Evolutionary conservation across 2,113 vertebrate species (phyloP).

Genomic region (Podarcis muralis): DNA sequence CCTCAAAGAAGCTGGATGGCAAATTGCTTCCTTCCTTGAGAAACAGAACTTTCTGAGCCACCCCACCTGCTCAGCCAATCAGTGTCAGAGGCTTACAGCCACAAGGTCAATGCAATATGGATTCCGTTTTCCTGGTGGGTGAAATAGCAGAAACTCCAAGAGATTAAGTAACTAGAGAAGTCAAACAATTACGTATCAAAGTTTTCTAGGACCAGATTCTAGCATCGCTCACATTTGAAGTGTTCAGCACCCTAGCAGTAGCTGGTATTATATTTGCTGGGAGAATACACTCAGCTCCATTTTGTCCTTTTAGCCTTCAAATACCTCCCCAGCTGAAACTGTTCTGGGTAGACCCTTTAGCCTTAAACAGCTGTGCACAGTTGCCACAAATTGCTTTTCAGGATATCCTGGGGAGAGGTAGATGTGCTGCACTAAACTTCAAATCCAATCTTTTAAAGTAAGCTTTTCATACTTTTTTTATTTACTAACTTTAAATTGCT

Average conservation of each 20-base stretch:
- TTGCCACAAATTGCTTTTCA: conserved; percentile 71
- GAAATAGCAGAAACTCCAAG: background rate
- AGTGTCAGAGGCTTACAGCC: background rate
- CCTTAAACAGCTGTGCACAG: conserved; percentile 45
- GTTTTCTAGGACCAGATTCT: conserved; percentile 41
- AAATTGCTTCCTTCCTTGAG: background rate
- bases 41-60: background rate
- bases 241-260: background rate
- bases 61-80: background rate
- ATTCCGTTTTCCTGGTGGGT: background rate
- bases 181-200: background rate
- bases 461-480: conserved; percentile 48
- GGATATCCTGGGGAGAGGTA: conserved; percentile 50
- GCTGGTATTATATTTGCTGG: conserved; percentile 31
- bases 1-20: background rate
- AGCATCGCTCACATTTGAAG: conserved; percentile 32
- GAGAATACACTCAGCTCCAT: conserved; percentile 38
- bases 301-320: conserved; percentile 63
- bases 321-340: conserved; percentile 47
- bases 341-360: conserved; percentile 45
- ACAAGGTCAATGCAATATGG: background rate
- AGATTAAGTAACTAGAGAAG: conserved; percentile 14
- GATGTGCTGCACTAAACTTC: conserved; percentile 57
- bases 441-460: conserved; percentile 32
- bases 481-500: conserved; percentile 58